Conservation (phyloP, 1,140 invertebrate species). For the Heliconius nattereri region DNA sequence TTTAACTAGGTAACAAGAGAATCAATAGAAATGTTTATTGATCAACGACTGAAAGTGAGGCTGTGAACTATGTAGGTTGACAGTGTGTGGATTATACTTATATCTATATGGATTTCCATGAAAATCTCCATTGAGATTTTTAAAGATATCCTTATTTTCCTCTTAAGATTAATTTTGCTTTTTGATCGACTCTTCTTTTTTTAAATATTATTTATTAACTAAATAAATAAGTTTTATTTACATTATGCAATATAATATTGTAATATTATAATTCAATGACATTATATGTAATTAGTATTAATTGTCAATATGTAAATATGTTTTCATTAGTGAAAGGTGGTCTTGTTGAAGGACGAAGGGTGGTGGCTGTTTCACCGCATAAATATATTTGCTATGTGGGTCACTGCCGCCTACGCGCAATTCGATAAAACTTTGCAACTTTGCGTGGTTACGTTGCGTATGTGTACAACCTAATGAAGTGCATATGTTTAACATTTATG, state of each 20-base stretch:
- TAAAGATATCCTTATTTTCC: neutral
- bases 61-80: conserved; percentile 44
- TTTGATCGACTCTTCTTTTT: neutral
- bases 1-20: conserved; percentile 44
- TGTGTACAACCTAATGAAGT: neutral
- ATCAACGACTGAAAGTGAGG: conserved; percentile 47
- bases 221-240: neutral
- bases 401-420: conserved; percentile 75
- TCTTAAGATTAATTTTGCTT: neutral
- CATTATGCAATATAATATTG: neutral
- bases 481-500: neutral
- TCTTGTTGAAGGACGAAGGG: conserved; percentile 56
- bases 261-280: neutral
- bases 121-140: neutral
- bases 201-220: neutral
- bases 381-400: conserved; percentile 64
- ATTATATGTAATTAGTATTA: neutral
- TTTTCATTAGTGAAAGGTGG: conserved; percentile 37
- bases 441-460: conserved; percentile 21
- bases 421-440: conserved; percentile 72
- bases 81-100: neutral
- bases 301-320: conserved; percentile 15
- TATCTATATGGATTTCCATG: neutral
- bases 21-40: conserved; percentile 57
- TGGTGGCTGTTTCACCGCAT: conserved; percentile 56